These are phyloP conservation scores for Enchytraeus crypticus DNA, from an alignment of 2,888 invertebrate species.

Conservation along the genomic window DNA sequence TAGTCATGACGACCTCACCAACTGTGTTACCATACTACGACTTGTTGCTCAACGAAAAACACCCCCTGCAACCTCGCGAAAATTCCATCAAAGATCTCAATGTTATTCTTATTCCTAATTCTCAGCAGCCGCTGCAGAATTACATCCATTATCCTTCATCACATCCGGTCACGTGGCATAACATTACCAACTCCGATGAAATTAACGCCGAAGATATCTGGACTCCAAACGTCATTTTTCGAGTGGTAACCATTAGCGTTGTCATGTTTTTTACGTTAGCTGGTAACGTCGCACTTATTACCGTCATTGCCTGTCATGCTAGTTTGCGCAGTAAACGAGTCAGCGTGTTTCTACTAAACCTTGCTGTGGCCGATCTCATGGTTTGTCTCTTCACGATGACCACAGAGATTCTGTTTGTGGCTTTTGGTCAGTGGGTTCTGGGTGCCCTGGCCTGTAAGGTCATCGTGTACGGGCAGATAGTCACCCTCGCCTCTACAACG, in stretches of 20 bases:
- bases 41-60: too few species aligned
- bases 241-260: slow-evolving; percentile 22
- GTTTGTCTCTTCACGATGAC: slow-evolving; percentile 49
- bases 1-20: too few species aligned
- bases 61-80: too few species aligned
- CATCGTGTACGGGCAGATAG: slow-evolving; percentile 47
- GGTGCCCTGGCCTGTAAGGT: slow-evolving; percentile 48
- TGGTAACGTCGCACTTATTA: slow-evolving; percentile 46
- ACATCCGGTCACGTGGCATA: too few species aligned
- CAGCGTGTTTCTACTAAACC: slow-evolving; percentile 48
- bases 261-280: slow-evolving; percentile 46
- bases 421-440: slow-evolving; percentile 50
- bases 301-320: slow-evolving; percentile 39
- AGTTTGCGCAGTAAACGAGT: slow-evolving; percentile 44
- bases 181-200: too few species aligned
- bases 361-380: slow-evolving; percentile 49
- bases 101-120: too few species aligned
- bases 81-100: too few species aligned
- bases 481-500: slow-evolving; percentile 47
- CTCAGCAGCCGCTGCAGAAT: too few species aligned
- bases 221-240: slow-evolving; percentile 17
- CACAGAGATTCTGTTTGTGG: slow-evolving; percentile 48
- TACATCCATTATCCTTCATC: too few species aligned
- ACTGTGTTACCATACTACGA: too few species aligned
- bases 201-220: too few species aligned